phyloP scores from a whole-genome alignment of 2,888 invertebrate species.

The Horisme vitalbata region DNA sequence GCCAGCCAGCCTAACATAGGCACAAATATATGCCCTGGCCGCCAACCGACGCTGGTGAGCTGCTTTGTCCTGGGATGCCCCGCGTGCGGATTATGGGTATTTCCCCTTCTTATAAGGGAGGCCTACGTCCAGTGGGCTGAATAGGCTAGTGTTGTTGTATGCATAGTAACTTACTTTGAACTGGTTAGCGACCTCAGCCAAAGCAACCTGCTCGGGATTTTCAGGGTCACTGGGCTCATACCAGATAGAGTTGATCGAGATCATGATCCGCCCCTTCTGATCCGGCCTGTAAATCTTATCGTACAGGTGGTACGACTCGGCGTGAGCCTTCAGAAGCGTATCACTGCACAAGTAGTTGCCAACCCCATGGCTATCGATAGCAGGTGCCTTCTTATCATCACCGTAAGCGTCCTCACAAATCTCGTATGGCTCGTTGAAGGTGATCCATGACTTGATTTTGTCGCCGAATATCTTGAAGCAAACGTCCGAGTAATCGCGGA shows the following conservation, averaged over 20 bases:
- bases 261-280: conserved; percentile 82
- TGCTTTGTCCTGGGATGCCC: too few relatives aligned
- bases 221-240: conserved; percentile 73
- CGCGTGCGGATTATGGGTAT: too few relatives aligned
- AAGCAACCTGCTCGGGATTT: conserved; percentile 63
- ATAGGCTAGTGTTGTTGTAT: too few relatives aligned
- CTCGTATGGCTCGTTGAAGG: conserved; percentile 86
- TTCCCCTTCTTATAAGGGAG: too few relatives aligned
- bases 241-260: conserved; percentile 80
- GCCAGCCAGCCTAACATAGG: too few relatives aligned
- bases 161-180: conserved; percentile 62
- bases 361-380: conserved; percentile 78
- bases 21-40: too few relatives aligned
- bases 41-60: too few relatives aligned
- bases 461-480: conserved; percentile 82
- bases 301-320: conserved; percentile 85
- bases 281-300: conserved; percentile 70
- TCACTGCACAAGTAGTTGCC: conserved; percentile 86
- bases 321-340: conserved; percentile 86
- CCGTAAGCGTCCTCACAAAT: conserved; percentile 81
- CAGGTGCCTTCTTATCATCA: conserved; percentile 77
- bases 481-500: conserved; percentile 80
- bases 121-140: too few relatives aligned
- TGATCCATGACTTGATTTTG: conserved; percentile 86
- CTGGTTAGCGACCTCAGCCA: conserved; percentile 78